A percentile compares a stretch with the other conserved stretches of the same genome.
Evolutionary conservation across 2,113 vertebrate genomes (phyloP).

Genomic region (Apaloderma vittatum): DNA sequence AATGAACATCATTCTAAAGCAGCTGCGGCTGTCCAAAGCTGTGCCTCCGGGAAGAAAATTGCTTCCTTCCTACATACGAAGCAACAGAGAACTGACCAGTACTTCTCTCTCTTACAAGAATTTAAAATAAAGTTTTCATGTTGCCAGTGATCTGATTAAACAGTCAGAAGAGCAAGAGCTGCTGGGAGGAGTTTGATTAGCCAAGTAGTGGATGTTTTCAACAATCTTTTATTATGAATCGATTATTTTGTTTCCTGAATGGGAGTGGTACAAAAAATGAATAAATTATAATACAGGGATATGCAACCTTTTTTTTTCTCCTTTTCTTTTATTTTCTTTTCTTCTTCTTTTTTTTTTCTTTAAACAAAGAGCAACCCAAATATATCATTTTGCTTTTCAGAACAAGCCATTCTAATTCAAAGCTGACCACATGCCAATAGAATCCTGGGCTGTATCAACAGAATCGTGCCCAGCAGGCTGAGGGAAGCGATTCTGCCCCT

Average conservation of each 20-base stretch:
- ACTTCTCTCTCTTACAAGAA: not conserved
- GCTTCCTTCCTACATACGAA: not conserved
- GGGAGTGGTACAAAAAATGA: not conserved
- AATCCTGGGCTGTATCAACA: too few relatives aligned
- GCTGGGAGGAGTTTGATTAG: not conserved
- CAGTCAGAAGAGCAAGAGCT: not conserved
- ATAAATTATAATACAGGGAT: not conserved
- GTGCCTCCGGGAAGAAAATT: not conserved
- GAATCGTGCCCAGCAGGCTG: too few relatives aligned
- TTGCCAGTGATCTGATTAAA: fast-evolving
- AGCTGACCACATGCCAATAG: not conserved
- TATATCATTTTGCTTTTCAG: not conserved
- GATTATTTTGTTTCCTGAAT: not conserved
- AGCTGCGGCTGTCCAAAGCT: not conserved
- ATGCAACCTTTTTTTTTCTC: not conserved
- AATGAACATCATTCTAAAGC: not conserved
- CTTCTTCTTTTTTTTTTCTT: not conserved
- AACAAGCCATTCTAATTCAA: not conserved
- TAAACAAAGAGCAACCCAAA: not conserved
- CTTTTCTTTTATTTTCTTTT: too few relatives aligned
- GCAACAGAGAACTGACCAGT: not conserved
- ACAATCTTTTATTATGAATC: not conserved
- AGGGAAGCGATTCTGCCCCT: too few relatives aligned
- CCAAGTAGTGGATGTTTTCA: not conserved
- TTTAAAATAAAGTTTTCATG: not conserved